Evolutionary conservation across 1,140 invertebrate species (phyloP), one percentile per base, ranked within the genome.

Genomic region (Babylonia areolata): DNA sequence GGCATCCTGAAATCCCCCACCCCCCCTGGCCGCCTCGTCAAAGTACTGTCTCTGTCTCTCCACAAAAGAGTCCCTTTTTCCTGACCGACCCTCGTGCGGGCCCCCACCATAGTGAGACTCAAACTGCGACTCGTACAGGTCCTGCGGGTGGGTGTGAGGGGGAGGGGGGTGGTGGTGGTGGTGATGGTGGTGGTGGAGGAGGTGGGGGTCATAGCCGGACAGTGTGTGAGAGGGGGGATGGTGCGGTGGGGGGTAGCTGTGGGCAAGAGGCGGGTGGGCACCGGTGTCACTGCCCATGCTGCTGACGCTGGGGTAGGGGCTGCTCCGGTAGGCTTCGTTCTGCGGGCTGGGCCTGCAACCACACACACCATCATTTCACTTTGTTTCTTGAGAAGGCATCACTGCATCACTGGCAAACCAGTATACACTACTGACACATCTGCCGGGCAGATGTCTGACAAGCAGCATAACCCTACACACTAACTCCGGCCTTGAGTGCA

Each of bases 11-110:
- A 82, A 64, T n/a, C n/a, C n/a, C n/a, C n/a, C n/a, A 9, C 58
- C 54, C 37, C 82, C 31, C 58, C 58, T 64, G 58, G 58, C 58
- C 58, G 82, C 39, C 40, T 84, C 82, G 33, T 84, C 82, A 73
- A 42, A 84, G 40, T 73, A 84, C 82, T 69, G 64, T n/a, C 82
- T 28, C 82, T 84, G 82, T 33, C 69, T 64, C 28, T 84, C 82
- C 33, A 42, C 82, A 46, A 73, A 84, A 15, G 40, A 69, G 39
- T 84, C 82, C 17, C 82, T 69, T 33, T 69, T 73, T 1, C 64
- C 37, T 15, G n/a, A 9, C 5, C 54, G 20, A 12, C 58, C 58
- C 33, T 71, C 54, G 37, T 82, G 81, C 5, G 77, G 15, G 75
- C 9, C 28, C 46, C 20, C 46, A 11, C 46, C 46, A n/a, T 81